Evolutionary conservation across 1,140 invertebrate species (phyloP), one percentile per base, ranked within the genome.

Genomic region (Colletes gigas): DNA sequence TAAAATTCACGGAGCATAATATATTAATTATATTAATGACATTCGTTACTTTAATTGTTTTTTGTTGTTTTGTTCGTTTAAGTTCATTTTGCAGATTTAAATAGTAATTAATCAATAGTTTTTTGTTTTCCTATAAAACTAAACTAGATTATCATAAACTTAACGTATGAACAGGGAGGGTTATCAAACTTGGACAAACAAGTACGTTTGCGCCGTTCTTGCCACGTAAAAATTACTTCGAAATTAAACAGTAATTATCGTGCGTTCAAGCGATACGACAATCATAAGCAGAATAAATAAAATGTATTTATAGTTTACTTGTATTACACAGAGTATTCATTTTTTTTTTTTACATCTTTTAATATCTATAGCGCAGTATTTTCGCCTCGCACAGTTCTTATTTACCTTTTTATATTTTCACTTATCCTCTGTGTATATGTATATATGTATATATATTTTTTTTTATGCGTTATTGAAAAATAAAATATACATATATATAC

Each of bases 141-240:
- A 90, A 89, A 90, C 86, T 89, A 89, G 82, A 88, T 88, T 89
- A 89, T 88, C 59, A 67, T 88, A 88, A 90, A 88, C 80, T 88
- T 89, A 89, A 89, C 79, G 50, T 86, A 83, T 82, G 74, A 88
- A 89, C 72, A 78, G 82, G 75, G 59, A 60, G 30, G 66, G 55
- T 60, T 67, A 65, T 82, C 73, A 80, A 86, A 82, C 68, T 79
- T 82, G 71, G 68, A 77, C 44, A 85, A 86, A 85, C 70, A 62
- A 79, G 55, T 84, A 81, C 21, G 19, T 72, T 39, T 76, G 81
- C 78, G 78, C 80, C 83, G 66, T 86, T 84, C 63, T 88, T 88
- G 85, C 83, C 83, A 21, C 57, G 17, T 75, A 41, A 66, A 85
- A 76, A 44, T 39, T 41, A 63, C 50, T 39, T 75, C 21, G 30